These are phyloP conservation scores for Thunnus maccoyii DNA, from an alignment of 2,113 vertebrate species.

Conservation along the genomic window DNA sequence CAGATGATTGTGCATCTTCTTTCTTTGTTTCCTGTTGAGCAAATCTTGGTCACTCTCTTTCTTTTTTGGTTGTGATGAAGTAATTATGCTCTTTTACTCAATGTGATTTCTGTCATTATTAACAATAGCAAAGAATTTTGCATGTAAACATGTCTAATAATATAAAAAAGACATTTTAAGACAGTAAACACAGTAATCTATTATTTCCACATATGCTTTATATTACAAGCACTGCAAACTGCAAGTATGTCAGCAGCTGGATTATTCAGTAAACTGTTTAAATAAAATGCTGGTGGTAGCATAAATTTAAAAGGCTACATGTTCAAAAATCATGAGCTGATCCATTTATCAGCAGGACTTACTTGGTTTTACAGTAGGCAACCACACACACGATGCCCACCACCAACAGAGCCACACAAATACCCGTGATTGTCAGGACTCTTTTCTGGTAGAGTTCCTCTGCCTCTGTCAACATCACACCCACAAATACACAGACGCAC, in stretches of 20 bases:
- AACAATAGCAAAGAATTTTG: not conserved
- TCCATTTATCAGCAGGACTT: constrained; percentile 79
- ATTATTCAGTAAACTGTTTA: not conserved
- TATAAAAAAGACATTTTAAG: not conserved
- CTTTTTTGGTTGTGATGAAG: not conserved
- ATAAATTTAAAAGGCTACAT: constrained; percentile 7
- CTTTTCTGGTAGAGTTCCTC: constrained; percentile 99
- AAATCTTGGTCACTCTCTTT: constrained; percentile 46
- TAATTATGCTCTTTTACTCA: not conserved
- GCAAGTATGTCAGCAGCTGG: not conserved
- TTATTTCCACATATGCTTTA: not conserved
- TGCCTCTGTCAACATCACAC: constrained; percentile 90
- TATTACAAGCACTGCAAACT: not conserved
- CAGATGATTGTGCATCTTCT: constrained; percentile 97
- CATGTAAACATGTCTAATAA: not conserved
- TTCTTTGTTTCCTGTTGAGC: constrained; percentile 93
- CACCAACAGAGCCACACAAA: constrained; percentile 97
- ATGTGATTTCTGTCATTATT: not conserved
- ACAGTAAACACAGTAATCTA: not conserved
- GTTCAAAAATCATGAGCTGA: not conserved
- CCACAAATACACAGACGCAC: constrained; percentile 66
- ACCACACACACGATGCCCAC: constrained; percentile 99
- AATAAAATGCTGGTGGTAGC: not conserved
- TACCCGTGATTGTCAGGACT: constrained; percentile 98
- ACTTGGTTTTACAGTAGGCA: constrained; percentile 99